Evolutionary conservation across 2,797 vertebrate genomes (phyloP), one percentile per base, ranked within the genome.

Genomic region (Pristis pectinata): DNA sequence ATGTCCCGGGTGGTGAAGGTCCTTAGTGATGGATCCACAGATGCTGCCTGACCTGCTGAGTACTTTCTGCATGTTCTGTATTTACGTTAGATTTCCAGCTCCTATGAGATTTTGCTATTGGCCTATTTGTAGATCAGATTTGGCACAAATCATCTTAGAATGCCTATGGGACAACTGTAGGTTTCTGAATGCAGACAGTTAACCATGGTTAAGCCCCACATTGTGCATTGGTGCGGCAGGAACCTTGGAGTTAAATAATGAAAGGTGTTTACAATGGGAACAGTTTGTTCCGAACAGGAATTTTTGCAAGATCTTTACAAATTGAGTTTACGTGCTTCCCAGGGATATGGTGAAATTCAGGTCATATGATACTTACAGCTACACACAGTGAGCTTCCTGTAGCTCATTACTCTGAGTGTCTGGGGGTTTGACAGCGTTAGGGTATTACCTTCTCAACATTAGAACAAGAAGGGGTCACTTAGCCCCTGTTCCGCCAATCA

Each of bases 221-320:
- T 2, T 64, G 34, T 37, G 34, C 19, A 56, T 56, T 8, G 15
- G 30, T 61, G 1, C 34, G 7, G 5, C 17, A 22, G 17, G 30
- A 89, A 19, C 37, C 34, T 61, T 44, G 3, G 56, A 89, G 56
- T 19, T 37, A 61, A n/a, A n/a, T 37, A 61, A 19, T 37, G 89
- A 37, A 89, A n/a, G 34, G 56, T 64, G 34, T 64, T 89, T 89
- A 30, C 61, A 89, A 89, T 89, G 34, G 85, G 85, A 89, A 89
- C 13, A 61, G 27, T 15, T n/a, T 61, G 56, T 89, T 61, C 85
- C 37, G 56, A 64, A n/a, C 30, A 37, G 85, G 85, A 89, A 89
- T 89, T 61, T 61, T 1, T 37, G 56, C 56, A 61, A 30, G 53
- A n/a, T 89, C 30, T 61, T 61, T 89, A 61, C 24, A 34, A 89